Percentiles rank a stretch among this genome's conserved stretches.
These are phyloP conservation scores for Macroramphosus scolopax DNA, from an alignment of 2,797 vertebrate genomes.

Conservation along the genomic window DNA sequence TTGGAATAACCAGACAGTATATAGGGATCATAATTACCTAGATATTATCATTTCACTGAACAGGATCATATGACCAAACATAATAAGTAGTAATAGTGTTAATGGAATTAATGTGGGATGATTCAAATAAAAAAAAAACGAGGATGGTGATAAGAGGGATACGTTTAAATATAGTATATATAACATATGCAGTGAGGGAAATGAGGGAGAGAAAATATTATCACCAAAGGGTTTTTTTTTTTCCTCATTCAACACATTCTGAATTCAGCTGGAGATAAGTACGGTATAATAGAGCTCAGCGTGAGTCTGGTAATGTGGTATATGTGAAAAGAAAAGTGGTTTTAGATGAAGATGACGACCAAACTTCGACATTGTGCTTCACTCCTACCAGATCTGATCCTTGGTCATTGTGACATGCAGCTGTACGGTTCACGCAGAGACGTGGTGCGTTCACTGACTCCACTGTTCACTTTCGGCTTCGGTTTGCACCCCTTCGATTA, in stretches of 20 bases:
- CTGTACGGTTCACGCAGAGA: no score
- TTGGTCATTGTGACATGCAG: slow-evolving; percentile 2
- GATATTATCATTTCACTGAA: slow-evolving; percentile 7
- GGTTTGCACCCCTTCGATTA: slow-evolving; percentile 16
- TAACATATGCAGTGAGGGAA: slow-evolving; percentile 12
- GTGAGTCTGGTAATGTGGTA: slow-evolving; percentile 10
- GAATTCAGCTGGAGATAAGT: slow-evolving; percentile 5
- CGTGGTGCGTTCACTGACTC: slow-evolving; percentile 6
- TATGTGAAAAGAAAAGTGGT: slow-evolving; percentile 12
- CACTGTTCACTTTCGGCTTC: slow-evolving; percentile 1
- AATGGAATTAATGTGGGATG: slow-evolving; percentile 4
- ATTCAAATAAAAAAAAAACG: slow-evolving; percentile 16
- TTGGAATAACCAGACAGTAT: no score
- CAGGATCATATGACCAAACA: slow-evolving; percentile 1
- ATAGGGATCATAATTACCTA: neutral
- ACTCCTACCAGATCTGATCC: no score
- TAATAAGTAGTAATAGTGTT: neutral
- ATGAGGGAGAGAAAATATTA: slow-evolving; percentile 30
- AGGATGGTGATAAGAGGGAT: slow-evolving; percentile 12
- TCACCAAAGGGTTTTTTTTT: slow-evolving; percentile 18
- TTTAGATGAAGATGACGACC: slow-evolving; percentile 15
- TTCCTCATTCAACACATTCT: no score
- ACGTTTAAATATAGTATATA: slow-evolving; percentile 31
- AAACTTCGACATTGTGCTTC: no score
- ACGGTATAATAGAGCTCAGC: slow-evolving; percentile 14